Evolutionary conservation across 1,140 invertebrate genomes (phyloP), one percentile per base, ranked within the genome.

Genomic region (Leptoteleia sp.): DNA sequence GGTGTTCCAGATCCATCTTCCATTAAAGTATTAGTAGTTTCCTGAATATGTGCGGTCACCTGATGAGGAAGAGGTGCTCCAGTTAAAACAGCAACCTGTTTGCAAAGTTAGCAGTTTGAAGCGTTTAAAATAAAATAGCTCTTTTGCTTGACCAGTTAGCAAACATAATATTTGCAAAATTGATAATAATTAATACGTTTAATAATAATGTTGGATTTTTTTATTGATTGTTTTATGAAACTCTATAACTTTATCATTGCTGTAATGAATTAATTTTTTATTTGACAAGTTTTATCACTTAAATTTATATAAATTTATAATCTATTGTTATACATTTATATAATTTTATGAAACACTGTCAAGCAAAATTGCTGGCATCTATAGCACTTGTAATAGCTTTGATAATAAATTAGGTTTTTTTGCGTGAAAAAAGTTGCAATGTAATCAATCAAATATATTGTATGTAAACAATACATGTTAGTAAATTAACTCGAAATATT

Each of bases 1-100:
- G 93, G 92, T 45, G 93, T 89, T 7, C 76, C 47, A 0, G 83
- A 84, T 9, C 87, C 81, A 27, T 89, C 88, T 13, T 89, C 88
- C 0, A 76, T 67, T 1, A 67, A 72, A 0, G 62, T 4, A 17
- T 86, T 85, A 8, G 25, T 31, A 1, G 77, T 43, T 57, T 88
- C 87, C 19, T 84, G 81, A 35, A 85, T 76, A 11, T 86, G 80
- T 25, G 75, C 40, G 9, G 48, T 77, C 27, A 81, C 75, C 50
- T 85, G 85, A 76, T 88, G 83, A 47, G 84, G 70, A 48, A 85
- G 47, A 42, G 84, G 82, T 43, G 84, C 83, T 64, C 86, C 85
- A 6, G 87, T 89, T 35, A 89, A 54, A 55, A 84, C 62, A 43
- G 85, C 81, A 43, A 89, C 85, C 87, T 89, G 83, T 81, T 79